A percentile compares a stretch with the other conserved stretches of the same genome.
phyloP scores from a whole-genome alignment of 2,888 invertebrate genomes.

The Polia nebulosa region DNA sequence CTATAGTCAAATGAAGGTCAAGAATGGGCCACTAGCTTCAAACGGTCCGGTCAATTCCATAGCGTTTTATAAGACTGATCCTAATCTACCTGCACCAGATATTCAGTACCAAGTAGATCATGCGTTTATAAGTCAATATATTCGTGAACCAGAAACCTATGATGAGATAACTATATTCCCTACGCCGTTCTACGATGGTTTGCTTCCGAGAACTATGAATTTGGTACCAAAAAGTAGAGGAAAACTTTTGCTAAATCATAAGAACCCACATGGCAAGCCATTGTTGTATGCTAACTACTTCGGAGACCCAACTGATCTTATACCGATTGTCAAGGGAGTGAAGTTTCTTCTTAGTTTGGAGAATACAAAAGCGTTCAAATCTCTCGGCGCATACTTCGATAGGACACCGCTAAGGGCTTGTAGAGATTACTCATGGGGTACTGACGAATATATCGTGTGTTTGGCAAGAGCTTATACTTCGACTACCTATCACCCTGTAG shows the following conservation, averaged over 20 bases:
- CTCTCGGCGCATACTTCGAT: constrained; percentile 90
- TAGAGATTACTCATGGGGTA: constrained; percentile 89
- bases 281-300: constrained; percentile 93
- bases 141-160: constrained; percentile 83
- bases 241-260: constrained; percentile 90
- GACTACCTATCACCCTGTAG: constrained; percentile 85
- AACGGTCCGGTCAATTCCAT: constrained; percentile 90
- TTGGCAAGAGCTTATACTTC: constrained; percentile 90
- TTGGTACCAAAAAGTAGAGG: constrained; percentile 92
- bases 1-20: constrained; percentile 77
- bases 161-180: constrained; percentile 83
- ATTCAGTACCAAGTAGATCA: constrained; percentile 91
- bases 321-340: constrained; percentile 91
- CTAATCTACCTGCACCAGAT: constrained; percentile 90
- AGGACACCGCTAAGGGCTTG: constrained; percentile 91
- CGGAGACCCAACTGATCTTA: constrained; percentile 90
- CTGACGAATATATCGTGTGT: constrained; percentile 92
- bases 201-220: constrained; percentile 90
- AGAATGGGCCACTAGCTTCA: constrained; percentile 87
- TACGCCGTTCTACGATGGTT: constrained; percentile 90
- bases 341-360: constrained; percentile 90
- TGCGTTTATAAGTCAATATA: constrained; percentile 86
- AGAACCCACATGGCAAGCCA: constrained; percentile 93
- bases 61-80: constrained; percentile 90
- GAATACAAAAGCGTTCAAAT: constrained; percentile 89